Conservation (phyloP, 2,113 vertebrate species). For the Thryonomys swinderianus region DNA sequence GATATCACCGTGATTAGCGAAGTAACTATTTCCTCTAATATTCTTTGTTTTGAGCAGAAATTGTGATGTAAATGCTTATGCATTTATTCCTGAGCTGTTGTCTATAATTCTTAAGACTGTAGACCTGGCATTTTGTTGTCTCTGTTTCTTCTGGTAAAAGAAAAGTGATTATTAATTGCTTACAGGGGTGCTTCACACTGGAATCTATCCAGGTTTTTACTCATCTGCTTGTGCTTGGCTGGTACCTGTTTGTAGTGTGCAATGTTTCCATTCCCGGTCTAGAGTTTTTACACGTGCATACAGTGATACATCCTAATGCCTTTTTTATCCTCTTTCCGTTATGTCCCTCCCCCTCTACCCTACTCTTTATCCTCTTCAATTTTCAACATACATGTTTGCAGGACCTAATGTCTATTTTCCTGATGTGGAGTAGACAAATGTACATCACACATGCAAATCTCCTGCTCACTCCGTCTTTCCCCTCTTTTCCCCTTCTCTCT, state of each 20-base stretch:
- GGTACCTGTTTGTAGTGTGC: neutral
- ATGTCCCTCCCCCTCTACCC: neutral
- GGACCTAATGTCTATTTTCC: neutral
- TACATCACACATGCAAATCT: neutral
- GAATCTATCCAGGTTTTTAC: neutral
- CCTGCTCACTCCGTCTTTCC: neutral
- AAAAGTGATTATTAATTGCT: neutral
- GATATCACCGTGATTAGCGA: neutral
- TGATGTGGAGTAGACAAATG: neutral
- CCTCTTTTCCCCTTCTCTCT: neutral
- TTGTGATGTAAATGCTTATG: neutral
- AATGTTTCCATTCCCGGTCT: neutral
- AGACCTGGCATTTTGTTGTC: neutral
- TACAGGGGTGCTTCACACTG: neutral
- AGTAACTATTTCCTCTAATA: neutral
- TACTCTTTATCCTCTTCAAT: neutral
- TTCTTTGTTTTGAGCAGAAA: neutral
- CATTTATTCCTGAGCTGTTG: neutral
- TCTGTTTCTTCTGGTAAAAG: neutral
- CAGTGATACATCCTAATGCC: neutral
- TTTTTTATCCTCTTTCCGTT: neutral
- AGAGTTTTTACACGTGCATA: neutral
- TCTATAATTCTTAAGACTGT: neutral
- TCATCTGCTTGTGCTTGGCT: neutral
- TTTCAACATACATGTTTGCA: neutral